These are phyloP conservation scores for Megaleporinus macrocephalus DNA, from an alignment of 2,113 vertebrate species.

Conservation along the genomic window DNA sequence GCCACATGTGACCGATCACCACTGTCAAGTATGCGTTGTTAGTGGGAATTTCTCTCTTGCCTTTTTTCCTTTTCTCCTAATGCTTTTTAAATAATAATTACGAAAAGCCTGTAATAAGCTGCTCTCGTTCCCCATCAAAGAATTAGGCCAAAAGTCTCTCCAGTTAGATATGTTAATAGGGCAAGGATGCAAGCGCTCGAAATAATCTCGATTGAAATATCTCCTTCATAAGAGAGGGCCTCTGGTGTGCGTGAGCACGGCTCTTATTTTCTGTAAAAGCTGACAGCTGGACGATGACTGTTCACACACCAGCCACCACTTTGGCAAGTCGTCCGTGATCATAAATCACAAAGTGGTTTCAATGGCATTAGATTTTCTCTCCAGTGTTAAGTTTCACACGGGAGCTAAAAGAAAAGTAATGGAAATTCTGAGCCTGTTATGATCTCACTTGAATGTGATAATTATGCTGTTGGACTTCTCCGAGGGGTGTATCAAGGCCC, in stretches of 20 bases:
- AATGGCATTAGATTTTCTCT: slow-evolving; percentile 41
- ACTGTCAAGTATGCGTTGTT: neutral
- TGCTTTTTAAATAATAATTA: neutral
- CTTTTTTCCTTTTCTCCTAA: neutral
- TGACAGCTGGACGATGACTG: slow-evolving; percentile 49
- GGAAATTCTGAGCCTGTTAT: slow-evolving; percentile 48
- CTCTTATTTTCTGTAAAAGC: slow-evolving; percentile 11
- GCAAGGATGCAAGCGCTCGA: neutral
- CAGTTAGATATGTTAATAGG: neutral
- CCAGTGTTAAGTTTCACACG: slow-evolving; percentile 45
- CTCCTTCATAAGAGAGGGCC: neutral
- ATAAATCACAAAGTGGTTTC: slow-evolving; percentile 51
- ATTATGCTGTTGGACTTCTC: slow-evolving; percentile 37
- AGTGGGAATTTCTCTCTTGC: neutral
- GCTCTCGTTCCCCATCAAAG: neutral
- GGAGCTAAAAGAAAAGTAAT: slow-evolving; percentile 31
- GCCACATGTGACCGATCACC: neutral
- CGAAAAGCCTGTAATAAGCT: neutral
- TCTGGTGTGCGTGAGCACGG: neutral
- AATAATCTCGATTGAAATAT: neutral
- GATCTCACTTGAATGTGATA: slow-evolving; percentile 44
- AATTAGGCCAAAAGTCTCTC: slow-evolving; percentile 2
- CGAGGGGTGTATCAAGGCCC: neutral
- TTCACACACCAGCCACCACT: slow-evolving; percentile 43
- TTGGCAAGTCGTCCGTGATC: slow-evolving; percentile 33